Conservation (phyloP, 2,113 vertebrate species). For the Pituophis catenifer region DNA sequence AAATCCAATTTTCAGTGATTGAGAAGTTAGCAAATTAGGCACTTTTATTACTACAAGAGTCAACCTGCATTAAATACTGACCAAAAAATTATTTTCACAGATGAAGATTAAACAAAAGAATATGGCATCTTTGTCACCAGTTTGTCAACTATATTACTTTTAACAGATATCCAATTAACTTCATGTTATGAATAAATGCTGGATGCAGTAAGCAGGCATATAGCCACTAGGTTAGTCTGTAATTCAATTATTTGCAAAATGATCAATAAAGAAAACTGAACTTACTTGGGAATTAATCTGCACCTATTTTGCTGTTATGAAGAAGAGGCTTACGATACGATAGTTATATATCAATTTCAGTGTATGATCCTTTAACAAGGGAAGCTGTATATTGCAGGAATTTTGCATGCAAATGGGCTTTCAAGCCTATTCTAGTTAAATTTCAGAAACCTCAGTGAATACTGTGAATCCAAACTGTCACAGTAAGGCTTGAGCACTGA, state of each 20-base stretch:
- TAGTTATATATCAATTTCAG: background rate
- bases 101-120: conserved; percentile 31
- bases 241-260: background rate
- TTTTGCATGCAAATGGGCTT: conserved; percentile 59
- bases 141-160: conserved; percentile 21
- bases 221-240: background rate
- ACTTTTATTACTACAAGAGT: conserved; percentile 43
- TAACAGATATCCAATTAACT: conserved; percentile 1
- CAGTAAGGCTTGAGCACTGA: background rate
- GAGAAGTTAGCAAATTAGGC: conserved; percentile 46
- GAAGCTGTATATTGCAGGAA: conserved; percentile 45
- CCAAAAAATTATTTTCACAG: conserved; percentile 30
- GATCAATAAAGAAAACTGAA: conserved; percentile 21
- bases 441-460: conserved; percentile 2
- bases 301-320: background rate
- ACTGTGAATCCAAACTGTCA: conserved; percentile 17
- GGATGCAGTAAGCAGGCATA: background rate
- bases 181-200: conserved; percentile 31
- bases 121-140: conserved; percentile 6
- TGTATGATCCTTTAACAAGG: conserved; percentile 40
- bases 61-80: conserved; percentile 34
- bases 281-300: conserved; percentile 25
- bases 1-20: conserved; percentile 32
- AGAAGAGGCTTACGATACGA: conserved; percentile 31
- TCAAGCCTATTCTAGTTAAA: background rate